Percentiles rank a stretch among this genome's conserved stretches.
Evolutionary conservation across 2,797 vertebrate species (phyloP).

Genomic region (Tiaroga cobitis): DNA sequence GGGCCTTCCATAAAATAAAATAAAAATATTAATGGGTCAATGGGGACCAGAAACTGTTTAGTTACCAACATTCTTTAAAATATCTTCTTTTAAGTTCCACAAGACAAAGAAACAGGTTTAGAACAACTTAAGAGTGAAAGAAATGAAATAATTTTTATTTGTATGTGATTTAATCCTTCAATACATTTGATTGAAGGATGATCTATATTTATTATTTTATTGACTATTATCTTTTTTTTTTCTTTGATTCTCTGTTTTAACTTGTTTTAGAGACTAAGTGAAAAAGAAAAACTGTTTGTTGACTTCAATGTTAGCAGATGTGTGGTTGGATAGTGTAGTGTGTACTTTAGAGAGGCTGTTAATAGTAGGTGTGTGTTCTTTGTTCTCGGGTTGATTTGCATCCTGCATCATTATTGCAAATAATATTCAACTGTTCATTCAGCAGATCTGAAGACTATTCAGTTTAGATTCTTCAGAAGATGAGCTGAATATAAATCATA

Average conservation of each 20-base stretch:
- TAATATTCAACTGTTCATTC: conserved; percentile 36
- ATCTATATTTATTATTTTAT: background rate
- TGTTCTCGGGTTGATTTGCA: conserved; percentile 43
- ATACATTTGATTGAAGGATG: background rate
- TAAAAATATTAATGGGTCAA: no score
- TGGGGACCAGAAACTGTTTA: background rate
- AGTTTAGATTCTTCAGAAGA: background rate
- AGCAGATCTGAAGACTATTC: background rate
- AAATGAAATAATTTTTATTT: no score
- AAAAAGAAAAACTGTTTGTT: background rate
- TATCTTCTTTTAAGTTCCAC: no score
- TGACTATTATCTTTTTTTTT: background rate
- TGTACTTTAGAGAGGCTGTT: conserved; percentile 20
- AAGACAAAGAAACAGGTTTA: no score
- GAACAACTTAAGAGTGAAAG: no score
- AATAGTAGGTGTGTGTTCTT: conserved; percentile 48
- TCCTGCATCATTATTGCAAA: conserved; percentile 39
- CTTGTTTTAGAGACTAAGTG: background rate
- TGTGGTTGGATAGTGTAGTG: background rate
- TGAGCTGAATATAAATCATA: background rate
- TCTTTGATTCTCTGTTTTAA: no score
- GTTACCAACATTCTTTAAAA: no score
- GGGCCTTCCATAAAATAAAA: no score
- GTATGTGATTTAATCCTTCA: no score
- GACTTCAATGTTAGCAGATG: background rate